These are phyloP conservation scores for Cheilosia grossa DNA, from an alignment of 2,888 invertebrate species.

Conservation along the genomic window DNA sequence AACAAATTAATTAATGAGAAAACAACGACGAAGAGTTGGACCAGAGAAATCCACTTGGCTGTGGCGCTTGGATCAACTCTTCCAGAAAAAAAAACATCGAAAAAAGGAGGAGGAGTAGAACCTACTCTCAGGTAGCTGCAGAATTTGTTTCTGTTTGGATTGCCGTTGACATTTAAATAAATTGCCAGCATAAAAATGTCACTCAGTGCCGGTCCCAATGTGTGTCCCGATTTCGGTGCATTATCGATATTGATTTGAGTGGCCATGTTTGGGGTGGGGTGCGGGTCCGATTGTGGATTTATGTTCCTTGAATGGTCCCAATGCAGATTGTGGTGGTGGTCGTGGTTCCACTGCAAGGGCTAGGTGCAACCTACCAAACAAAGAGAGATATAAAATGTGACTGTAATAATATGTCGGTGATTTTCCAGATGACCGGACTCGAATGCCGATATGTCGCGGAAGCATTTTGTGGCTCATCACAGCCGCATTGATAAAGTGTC, in stretches of 20 bases:
- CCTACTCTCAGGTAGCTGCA: constrained; percentile 6
- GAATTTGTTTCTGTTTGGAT: constrained; percentile 9
- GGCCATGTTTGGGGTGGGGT: background rate
- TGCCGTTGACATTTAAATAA: constrained; percentile 66
- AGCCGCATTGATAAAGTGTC: constrained; percentile 62
- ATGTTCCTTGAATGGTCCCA: constrained; percentile 62
- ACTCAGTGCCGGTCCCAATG: constrained; percentile 23
- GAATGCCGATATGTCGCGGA: constrained; percentile 68
- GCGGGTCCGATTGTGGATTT: constrained; percentile 52
- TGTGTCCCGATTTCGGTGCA: constrained; percentile 47
- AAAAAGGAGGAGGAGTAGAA: background rate
- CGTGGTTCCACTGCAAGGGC: background rate
- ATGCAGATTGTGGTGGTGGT: background rate
- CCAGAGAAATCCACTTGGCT: constrained; percentile 30
- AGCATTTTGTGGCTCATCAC: constrained; percentile 69
- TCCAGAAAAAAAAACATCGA: background rate
- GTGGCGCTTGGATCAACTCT: background rate
- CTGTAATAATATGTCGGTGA: constrained; percentile 65
- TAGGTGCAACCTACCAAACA: background rate
- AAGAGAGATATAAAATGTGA: constrained; percentile 49
- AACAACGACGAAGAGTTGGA: constrained; percentile 27
- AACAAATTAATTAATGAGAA: constrained; percentile 24
- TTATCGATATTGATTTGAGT: constrained; percentile 54
- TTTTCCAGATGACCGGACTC: constrained; percentile 68
- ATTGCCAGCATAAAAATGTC: constrained; percentile 61